Evolutionary conservation across 2,113 vertebrate genomes (phyloP), one percentile per base, ranked within the genome.

Genomic region (Murina feae): DNA sequence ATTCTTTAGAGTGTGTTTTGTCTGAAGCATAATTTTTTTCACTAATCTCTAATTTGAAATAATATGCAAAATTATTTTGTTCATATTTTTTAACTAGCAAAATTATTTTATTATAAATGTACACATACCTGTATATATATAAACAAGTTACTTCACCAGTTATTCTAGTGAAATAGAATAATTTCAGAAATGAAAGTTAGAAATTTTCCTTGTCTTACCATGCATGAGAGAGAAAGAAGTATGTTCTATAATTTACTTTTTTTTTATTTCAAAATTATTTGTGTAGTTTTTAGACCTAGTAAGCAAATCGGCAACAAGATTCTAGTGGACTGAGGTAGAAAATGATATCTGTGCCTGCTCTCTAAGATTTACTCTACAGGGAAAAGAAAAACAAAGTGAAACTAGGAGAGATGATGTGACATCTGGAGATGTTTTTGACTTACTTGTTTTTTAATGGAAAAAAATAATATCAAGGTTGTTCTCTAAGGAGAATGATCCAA

Each of bases 21-120:
- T 6, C 55, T 42, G 10, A 78, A 35, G 32, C 5, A 8, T 76
- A 88, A 84, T 21, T 14, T 90, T 93, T 89, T 83, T 25, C 18
- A 82, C 44, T 79, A 5, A 75, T 51, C 23, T 82, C 76, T 93
- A 89, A 94, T 80, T 79, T 66, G 86, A 90, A 95, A 53, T 83
- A 84, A 72, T 86, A 20, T 74, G 18, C 2, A 23, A 91, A 39
- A 30, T 82, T 95, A 83, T 68, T 68, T 74, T 68, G 84, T 18
- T 93, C 21, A 65, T 51, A 74, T 86, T 85, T 75, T 90, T 37
- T 71, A 90, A 87, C 44, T 90, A 83, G 30, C 49, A 91, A 42
- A 82, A 74, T 58, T 82, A 78, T 53, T 86, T 69, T 69, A 58
- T 44, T 84, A 30, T 21, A 55, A 65, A 78, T 55, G 17, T 37